Evolutionary conservation across 2,888 invertebrate genomes (phyloP).

Genomic region (Drosophila fulvimacula): DNA sequence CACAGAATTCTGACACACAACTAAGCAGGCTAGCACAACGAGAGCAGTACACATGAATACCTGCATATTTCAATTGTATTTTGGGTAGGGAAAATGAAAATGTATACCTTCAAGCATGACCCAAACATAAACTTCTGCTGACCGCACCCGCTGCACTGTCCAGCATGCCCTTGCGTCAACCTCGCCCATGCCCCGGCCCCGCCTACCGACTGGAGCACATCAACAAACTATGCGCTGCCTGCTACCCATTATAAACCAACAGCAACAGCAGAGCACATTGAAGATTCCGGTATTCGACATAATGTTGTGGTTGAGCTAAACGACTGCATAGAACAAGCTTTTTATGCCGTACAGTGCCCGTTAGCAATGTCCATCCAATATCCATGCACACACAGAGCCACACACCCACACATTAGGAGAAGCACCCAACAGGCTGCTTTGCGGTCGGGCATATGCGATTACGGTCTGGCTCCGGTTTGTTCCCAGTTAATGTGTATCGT

Average conservation of each 20-base stretch:
- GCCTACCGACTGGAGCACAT: constrained; percentile 5
- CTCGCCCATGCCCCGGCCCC: not conserved
- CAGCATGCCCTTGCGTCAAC: constrained; percentile 1
- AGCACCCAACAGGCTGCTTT: constrained; percentile 43
- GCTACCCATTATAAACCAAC: constrained; percentile 41
- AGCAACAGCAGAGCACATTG: constrained; percentile 66
- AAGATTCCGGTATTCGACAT: constrained; percentile 79
- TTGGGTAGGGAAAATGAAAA: constrained; percentile 60
- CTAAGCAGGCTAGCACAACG: constrained; percentile 6
- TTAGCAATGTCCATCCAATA: constrained; percentile 41
- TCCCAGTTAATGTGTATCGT: constrained; percentile 42
- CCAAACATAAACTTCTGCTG: constrained; percentile 70
- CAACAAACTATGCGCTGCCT: constrained; percentile 46
- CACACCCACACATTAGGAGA: constrained; percentile 5
- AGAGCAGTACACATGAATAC: constrained; percentile 41
- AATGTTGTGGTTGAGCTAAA: constrained; percentile 81
- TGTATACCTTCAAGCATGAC: constrained; percentile 72
- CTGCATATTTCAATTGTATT: constrained; percentile 71
- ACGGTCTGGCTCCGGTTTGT: constrained; percentile 51
- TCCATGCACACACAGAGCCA: constrained; percentile 10
- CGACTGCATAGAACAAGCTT: constrained; percentile 80
- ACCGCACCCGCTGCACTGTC: constrained; percentile 45
- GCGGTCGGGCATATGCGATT: constrained; percentile 70
- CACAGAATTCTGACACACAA: constrained; percentile 23
- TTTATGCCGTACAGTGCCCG: constrained; percentile 63